Evolutionary conservation across 2,797 vertebrate genomes (phyloP).

Genomic region (Syndactyla subalaris): DNA sequence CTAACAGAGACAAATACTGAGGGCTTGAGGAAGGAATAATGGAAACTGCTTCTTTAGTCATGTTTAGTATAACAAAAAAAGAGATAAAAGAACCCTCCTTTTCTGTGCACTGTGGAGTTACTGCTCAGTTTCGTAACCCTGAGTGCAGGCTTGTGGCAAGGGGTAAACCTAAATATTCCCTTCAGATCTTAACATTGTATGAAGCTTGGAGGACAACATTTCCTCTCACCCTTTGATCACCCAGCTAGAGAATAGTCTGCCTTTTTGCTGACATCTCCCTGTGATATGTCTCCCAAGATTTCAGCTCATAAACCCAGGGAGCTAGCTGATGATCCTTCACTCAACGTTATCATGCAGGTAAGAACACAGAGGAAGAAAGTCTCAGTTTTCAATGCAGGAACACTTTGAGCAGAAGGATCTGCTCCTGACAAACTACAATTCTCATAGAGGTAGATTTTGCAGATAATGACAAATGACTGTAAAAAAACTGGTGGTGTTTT

Average conservation of each 20-base stretch:
- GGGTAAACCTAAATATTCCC: not conserved
- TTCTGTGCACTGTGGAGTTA: not conserved
- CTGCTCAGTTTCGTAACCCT: not conserved
- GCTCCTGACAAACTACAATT: not conserved
- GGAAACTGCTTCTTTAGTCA: not conserved
- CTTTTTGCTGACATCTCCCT: not conserved
- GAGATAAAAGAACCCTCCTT: fast-evolving
- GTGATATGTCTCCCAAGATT: not conserved
- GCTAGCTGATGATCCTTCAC: not conserved
- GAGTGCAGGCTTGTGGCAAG: not conserved
- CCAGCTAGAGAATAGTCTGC: not conserved
- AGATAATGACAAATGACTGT: not conserved
- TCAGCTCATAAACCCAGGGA: not conserved
- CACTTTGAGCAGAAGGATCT: not conserved
- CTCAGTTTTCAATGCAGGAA: not conserved
- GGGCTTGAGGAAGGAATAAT: not conserved
- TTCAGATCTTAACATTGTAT: not conserved
- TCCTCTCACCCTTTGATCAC: not conserved
- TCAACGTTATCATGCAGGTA: not conserved
- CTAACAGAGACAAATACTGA: not conserved
- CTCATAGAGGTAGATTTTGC: not conserved
- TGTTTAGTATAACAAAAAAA: no score
- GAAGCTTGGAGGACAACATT: not conserved
- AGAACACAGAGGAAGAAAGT: not conserved
- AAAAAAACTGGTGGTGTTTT: not conserved